phyloP scores from a whole-genome alignment of 2,797 vertebrate genomes.

The Cynodonichthys magdalenae region DNA sequence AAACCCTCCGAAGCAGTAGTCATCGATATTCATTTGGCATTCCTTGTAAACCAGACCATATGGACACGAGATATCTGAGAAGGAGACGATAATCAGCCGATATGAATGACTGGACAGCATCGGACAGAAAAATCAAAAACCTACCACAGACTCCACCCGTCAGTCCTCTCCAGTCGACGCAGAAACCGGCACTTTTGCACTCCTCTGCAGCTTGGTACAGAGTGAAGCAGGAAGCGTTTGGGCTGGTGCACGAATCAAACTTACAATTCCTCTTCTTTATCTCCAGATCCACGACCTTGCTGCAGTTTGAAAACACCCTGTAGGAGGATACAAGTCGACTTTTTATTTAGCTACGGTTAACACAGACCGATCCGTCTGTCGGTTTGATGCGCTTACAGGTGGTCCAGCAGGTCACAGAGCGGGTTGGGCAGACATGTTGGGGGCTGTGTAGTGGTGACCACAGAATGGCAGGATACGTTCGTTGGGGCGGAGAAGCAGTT shows the following conservation, averaged over 20 bases:
- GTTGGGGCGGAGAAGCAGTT: constrained; percentile 50
- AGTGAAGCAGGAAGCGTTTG: constrained; percentile 46
- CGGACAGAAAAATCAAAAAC: not conserved
- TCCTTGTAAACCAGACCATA: constrained; percentile 64
- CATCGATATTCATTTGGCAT: constrained; percentile 49
- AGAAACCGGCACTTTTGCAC: constrained; percentile 59
- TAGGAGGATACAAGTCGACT: not conserved
- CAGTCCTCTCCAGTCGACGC: constrained; percentile 74
- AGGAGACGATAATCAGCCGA: too few species aligned
- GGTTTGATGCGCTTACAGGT: constrained; percentile 58
- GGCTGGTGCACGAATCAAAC: constrained; percentile 59
- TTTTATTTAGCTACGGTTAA: not conserved
- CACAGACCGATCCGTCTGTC: too few species aligned
- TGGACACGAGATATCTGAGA: constrained; percentile 63
- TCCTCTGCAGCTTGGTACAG: constrained; percentile 67
- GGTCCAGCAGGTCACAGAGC: constrained; percentile 66
- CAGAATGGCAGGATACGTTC: constrained; percentile 33
- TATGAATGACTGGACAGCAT: not conserved
- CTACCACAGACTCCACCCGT: constrained; percentile 73
- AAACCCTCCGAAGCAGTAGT: constrained; percentile 73
- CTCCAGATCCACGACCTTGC: constrained; percentile 29
- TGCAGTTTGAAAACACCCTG: constrained; percentile 74
- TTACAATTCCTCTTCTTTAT: constrained; percentile 56
- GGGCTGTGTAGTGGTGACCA: accelerated
- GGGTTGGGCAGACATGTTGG: constrained; percentile 17